Evolutionary conservation across 2,797 vertebrate genomes (phyloP).

Genomic region (Dallia pectoralis): DNA sequence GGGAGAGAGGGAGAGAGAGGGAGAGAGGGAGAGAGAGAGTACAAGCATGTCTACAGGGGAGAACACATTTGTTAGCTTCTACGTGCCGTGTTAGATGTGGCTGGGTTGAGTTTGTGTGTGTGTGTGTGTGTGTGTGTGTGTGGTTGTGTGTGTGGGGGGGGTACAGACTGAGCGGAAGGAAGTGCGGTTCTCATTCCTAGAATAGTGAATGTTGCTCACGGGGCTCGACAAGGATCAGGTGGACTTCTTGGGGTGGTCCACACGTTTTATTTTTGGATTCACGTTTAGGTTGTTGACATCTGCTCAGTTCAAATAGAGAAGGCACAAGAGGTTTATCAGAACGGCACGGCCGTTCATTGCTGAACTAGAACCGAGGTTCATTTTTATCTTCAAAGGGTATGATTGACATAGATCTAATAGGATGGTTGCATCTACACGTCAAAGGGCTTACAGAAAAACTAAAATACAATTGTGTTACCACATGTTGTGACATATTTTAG

Average conservation of each 20-base stretch:
- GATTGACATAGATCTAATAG: neutral
- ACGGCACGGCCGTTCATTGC: constrained; percentile 14
- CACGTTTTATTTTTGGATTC: constrained; percentile 49
- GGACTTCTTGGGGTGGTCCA: constrained; percentile 47
- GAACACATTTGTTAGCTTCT: neutral
- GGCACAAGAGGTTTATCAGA: constrained; percentile 21
- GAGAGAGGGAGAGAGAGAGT: neutral
- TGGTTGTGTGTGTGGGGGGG: too few species aligned
- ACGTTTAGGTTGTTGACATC: constrained; percentile 48
- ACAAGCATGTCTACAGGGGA: neutral
- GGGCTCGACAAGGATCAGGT: constrained; percentile 61
- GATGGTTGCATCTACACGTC: neutral
- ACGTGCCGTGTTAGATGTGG: neutral
- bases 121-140: too few species aligned
- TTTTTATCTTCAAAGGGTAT: neutral
- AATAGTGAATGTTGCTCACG: constrained; percentile 51
- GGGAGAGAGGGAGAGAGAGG: too few species aligned
- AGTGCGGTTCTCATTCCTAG: constrained; percentile 44
- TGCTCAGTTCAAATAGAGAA: constrained; percentile 9
- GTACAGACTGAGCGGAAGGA: constrained; percentile 34
- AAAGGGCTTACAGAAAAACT: too few species aligned
- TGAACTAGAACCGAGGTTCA: neutral
- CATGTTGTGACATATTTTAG: too few species aligned
- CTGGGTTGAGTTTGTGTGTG: too few species aligned
- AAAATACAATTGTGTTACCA: too few species aligned